phyloP scores from a whole-genome alignment of 2,888 invertebrate species.

The Dasysyrphus albostriatus region DNA sequence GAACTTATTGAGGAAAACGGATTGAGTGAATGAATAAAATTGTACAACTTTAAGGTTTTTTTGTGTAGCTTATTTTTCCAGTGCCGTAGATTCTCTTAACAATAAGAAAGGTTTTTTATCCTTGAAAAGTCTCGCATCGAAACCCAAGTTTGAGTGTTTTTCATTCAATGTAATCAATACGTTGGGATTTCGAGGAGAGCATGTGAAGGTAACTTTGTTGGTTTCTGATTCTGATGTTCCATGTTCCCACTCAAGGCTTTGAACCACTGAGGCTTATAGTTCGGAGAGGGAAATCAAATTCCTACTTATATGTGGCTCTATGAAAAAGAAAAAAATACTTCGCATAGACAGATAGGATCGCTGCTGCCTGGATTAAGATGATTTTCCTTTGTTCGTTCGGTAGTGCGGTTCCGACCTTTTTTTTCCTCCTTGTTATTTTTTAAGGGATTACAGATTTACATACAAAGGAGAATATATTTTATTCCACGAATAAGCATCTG shows the following conservation, averaged over 20 bases:
- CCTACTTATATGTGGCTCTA: slow-evolving; percentile 20
- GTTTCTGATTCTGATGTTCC: slow-evolving; percentile 31
- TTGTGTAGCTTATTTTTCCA: slow-evolving; percentile 41
- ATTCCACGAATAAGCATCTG: slow-evolving; percentile 25
- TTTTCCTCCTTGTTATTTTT: slow-evolving; percentile 27
- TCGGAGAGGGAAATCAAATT: slow-evolving; percentile 38
- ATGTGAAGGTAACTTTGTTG: slow-evolving; percentile 47
- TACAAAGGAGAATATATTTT: slow-evolving; percentile 38
- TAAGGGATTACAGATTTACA: slow-evolving; percentile 44
- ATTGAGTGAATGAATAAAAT: slow-evolving; percentile 53
- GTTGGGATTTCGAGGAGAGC: slow-evolving; percentile 17
- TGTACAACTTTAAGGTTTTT: slow-evolving; percentile 46
- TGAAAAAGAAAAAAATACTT: slow-evolving; percentile 28
- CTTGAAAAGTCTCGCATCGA: slow-evolving; percentile 23
- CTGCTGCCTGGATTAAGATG: slow-evolving; percentile 20
- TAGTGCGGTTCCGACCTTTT: slow-evolving; percentile 57
- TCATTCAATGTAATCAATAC: slow-evolving; percentile 63
- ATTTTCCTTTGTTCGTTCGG: slow-evolving; percentile 42
- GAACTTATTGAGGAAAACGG: slow-evolving; percentile 9
- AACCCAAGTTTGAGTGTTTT: slow-evolving; percentile 33
- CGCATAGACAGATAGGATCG: slow-evolving; percentile 34
- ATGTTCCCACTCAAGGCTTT: slow-evolving; percentile 40
- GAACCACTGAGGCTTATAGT: slow-evolving; percentile 39
- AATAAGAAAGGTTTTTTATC: slow-evolving; percentile 29
- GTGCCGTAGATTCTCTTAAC: slow-evolving; percentile 52